Evolutionary conservation across 1,140 invertebrate species (phyloP).

Genomic region (Aphelenchoides fujianensis): DNA sequence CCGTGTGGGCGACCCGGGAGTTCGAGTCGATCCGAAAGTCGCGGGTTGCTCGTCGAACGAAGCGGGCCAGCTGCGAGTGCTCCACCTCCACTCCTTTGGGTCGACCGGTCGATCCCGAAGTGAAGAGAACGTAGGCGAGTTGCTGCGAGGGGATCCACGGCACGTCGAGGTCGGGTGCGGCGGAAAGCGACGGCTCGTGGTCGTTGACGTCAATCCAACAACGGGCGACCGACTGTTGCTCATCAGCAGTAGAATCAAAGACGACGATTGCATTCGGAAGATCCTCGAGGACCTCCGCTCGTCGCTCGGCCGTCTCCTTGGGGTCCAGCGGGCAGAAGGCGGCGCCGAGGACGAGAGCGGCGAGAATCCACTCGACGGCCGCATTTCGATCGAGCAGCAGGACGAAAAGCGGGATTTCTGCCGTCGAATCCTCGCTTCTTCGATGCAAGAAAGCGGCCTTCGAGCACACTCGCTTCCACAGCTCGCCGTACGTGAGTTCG

Average conservation of each 20-base stretch:
- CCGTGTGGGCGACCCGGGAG: constrained; percentile 37
- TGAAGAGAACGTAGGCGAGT: constrained; percentile 48
- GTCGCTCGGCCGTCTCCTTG: constrained; percentile 19
- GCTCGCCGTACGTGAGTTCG: not conserved
- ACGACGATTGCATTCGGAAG: constrained; percentile 15
- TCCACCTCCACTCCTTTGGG: constrained; percentile 48
- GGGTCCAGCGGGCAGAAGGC: constrained; percentile 40
- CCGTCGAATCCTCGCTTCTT: not conserved
- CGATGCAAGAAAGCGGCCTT: not conserved
- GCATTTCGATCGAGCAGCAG: not conserved
- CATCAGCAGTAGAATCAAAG: no score
- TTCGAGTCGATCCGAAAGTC: constrained; percentile 19
- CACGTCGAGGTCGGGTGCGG: not conserved
- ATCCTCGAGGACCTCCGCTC: constrained; percentile 19
- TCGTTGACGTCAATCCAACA: not conserved
- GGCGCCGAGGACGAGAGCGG: constrained; percentile 26
- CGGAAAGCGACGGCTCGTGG: not conserved
- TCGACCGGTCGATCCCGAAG: constrained; percentile 51
- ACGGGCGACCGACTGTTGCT: not conserved
- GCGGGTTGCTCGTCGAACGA: constrained; percentile 14
- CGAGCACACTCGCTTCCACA: not conserved
- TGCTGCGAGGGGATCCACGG: constrained; percentile 1
- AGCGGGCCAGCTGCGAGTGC: constrained; percentile 19
- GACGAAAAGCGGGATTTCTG: not conserved
- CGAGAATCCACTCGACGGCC: constrained; percentile 26